A percentile compares a stretch with the other conserved stretches of the same genome.
phyloP scores from a whole-genome alignment of 2,888 invertebrate genomes.

The Cephus pygmeus region DNA sequence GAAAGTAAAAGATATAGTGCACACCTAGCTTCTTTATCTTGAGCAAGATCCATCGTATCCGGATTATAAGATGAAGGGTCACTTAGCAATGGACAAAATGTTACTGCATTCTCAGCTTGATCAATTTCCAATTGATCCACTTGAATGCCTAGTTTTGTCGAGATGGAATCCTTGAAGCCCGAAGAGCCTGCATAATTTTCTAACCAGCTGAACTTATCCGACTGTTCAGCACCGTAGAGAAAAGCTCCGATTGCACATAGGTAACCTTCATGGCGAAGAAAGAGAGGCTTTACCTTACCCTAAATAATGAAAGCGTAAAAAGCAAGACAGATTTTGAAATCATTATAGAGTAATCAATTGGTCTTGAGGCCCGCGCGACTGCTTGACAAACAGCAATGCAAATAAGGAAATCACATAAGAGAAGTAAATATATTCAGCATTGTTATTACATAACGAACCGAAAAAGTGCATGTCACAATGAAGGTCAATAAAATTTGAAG shows the following conservation, averaged over 20 bases:
- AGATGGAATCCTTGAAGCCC: slow-evolving; percentile 68
- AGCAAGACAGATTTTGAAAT: slow-evolving; percentile 2
- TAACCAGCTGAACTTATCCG: slow-evolving; percentile 73
- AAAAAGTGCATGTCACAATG: background rate
- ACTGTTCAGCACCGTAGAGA: slow-evolving; percentile 73
- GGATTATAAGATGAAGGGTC: slow-evolving; percentile 86
- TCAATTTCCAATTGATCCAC: slow-evolving; percentile 64
- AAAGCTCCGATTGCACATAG: slow-evolving; percentile 78
- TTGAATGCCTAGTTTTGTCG: slow-evolving; percentile 60
- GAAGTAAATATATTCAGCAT: slow-evolving; percentile 11
- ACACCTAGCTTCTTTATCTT: slow-evolving; percentile 84
- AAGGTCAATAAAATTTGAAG: slow-evolving; percentile 5
- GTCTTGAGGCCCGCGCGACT: background rate
- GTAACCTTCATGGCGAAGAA: slow-evolving; percentile 78
- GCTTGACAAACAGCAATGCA: slow-evolving; percentile 1
- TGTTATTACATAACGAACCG: slow-evolving; percentile 4
- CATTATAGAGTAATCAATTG: background rate
- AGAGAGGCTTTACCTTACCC: slow-evolving; percentile 74
- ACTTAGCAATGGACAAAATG: slow-evolving; percentile 79
- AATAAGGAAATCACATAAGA: slow-evolving; percentile 10
- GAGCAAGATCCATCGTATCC: slow-evolving; percentile 90
- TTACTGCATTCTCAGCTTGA: slow-evolving; percentile 68
- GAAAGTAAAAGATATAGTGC: background rate
- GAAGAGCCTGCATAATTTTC: slow-evolving; percentile 78
- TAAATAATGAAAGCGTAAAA: slow-evolving; percentile 24